phyloP scores from a whole-genome alignment of 2,797 vertebrate genomes.

The Lerista edwardsae region DNA sequence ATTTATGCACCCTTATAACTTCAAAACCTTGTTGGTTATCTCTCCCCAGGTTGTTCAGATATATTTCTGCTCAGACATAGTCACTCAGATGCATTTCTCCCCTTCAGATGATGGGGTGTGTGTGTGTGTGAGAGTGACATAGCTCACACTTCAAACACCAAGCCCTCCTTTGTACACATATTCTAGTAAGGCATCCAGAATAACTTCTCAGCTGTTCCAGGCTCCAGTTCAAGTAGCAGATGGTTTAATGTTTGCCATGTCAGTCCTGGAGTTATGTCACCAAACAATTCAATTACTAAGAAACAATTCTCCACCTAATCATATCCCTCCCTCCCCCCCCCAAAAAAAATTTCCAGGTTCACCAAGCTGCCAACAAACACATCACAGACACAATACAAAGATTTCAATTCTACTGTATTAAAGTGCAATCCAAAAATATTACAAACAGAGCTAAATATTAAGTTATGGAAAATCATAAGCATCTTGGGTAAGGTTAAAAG shows the following conservation, averaged over 20 bases:
- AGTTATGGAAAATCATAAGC: slow-evolving; percentile 42
- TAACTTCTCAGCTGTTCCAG: not conserved
- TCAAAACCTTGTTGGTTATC: no score
- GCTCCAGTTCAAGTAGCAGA: not conserved
- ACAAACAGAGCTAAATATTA: slow-evolving; percentile 58
- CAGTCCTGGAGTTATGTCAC: not conserved
- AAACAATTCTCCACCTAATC: not conserved
- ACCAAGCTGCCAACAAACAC: not conserved
- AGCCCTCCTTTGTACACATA: not conserved
- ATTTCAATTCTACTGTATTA: slow-evolving; percentile 73
- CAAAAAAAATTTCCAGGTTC: not conserved
- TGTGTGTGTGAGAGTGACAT: no score
- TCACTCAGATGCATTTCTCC: not conserved
- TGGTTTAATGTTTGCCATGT: not conserved
- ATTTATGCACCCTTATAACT: no score
- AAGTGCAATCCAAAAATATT: slow-evolving; percentile 70
- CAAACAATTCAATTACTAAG: not conserved
- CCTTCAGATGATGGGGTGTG: not conserved
- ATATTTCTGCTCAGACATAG: no score
- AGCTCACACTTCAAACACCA: not conserved
- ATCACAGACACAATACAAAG: slow-evolving; percentile 39
- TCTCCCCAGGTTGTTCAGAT: no score
- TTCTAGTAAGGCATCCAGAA: not conserved
- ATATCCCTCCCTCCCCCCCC: no score
- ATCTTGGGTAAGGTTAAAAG: slow-evolving; percentile 42